A percentile compares a stretch with the other conserved stretches of the same genome.
Evolutionary conservation across 2,888 invertebrate genomes (phyloP).

Genomic region (Pimpla rufipes): DNA sequence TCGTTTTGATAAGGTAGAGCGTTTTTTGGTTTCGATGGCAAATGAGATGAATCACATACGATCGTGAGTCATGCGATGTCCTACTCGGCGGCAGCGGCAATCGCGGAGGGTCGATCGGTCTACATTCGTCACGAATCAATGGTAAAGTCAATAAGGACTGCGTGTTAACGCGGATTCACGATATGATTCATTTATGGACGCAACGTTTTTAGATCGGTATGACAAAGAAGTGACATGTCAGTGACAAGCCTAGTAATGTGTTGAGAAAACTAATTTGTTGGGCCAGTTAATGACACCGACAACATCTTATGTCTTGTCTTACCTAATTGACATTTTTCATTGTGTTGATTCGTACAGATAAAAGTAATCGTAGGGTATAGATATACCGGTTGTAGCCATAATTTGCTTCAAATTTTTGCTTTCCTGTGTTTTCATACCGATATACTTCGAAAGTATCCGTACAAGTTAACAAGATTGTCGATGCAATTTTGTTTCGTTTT

Average conservation of each 20-base stretch:
- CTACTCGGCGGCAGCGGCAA: background rate
- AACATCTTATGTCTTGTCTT: no score
- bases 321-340: no score
- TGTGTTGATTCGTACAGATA: no score
- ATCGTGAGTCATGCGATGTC: conserved; percentile 22
- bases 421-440: no score
- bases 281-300: no score
- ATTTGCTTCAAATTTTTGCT: no score
- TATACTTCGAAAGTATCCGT: no score
- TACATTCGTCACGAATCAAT: background rate
- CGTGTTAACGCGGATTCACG: background rate
- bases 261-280: no score
- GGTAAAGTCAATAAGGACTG: background rate
- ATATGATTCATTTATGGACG: conserved; percentile 4
- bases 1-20: conserved; percentile 1
- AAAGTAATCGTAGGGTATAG: no score
- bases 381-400: no score
- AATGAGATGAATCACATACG: background rate
- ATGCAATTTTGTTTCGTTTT: no score
- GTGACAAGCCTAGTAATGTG: background rate
- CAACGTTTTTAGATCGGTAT: background rate
- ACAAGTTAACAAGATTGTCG: no score
- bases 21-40: background rate
- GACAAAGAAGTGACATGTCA: background rate
- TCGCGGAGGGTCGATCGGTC: conserved; percentile 17